Base-by-base conservation (phyloP, 2,113 vertebrate genomes). In the Danio rerio region DNA sequence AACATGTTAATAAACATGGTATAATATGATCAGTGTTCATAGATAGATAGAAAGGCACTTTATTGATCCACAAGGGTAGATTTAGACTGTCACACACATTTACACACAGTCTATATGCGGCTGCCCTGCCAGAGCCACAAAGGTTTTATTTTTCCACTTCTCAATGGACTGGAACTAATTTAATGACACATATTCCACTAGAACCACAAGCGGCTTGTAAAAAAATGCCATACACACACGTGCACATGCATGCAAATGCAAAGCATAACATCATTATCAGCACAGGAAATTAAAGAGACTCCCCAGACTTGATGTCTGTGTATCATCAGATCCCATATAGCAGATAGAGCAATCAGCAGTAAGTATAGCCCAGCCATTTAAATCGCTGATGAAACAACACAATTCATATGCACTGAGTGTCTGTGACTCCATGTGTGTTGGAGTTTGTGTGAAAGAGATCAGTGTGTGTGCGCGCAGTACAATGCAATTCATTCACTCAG, bases 101-200 rank as follows among this genome's bases (percentile, higher is more conserved):
- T 2, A 45, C 3, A 20, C 16, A 18, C 65, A n/a, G 5, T 9
- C 40, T 13, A 18, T 31, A 58, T 43, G 7, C 9, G 6, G 43
- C 31, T 11, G 31, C 52, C 20, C 42, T 15, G 11, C 56, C 11
- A 76, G 42, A 61, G 56, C 18, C 18, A 47, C 13, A 16, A 9
- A 10, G 13, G 72, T 47, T 59, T 61, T 20, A 76, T 77, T 77
- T 61, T 77, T 49, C 56, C 4, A 0, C 7, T 78, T 66, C 61
- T 53, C 62, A 78, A 66, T 78, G 76, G 49, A 12, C 45, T 53
- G 61, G 10, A 78, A 78, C 61, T 66, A 20, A 66, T 66, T 78
- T 55, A 65, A 78, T 78, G 49, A 53, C 45, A 52, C 61, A 49
- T n/a, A 62, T 77, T 77, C 18, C 18, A 77, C 74, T 77, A 62